phyloP scores from a whole-genome alignment of 2,888 invertebrate genomes.

The Chymomyza amoena region DNA sequence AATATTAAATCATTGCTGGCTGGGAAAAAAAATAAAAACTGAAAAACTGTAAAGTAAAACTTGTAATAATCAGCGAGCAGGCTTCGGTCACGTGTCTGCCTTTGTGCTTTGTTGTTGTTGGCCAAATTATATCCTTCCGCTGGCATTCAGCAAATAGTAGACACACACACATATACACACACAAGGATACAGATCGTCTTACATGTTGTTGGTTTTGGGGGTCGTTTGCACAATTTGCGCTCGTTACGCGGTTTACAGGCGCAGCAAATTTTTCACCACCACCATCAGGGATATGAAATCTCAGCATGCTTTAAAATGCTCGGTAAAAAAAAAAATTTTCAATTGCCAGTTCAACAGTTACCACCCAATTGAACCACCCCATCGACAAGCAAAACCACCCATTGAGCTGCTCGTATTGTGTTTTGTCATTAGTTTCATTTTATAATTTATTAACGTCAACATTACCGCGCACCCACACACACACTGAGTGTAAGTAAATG shows the following conservation, averaged over 20 bases:
- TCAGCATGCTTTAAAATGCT: not conserved
- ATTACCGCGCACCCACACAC: slow-evolving; percentile 57
- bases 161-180: slow-evolving; percentile 3
- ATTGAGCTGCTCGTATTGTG: slow-evolving; percentile 37
- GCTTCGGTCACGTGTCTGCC: slow-evolving; percentile 1
- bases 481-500: slow-evolving; percentile 12
- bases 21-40: slow-evolving; percentile 9
- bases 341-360: slow-evolving; percentile 9
- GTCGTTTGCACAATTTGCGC: slow-evolving; percentile 60
- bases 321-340: slow-evolving; percentile 7
- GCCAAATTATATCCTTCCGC: slow-evolving; percentile 26
- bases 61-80: not conserved
- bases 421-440: slow-evolving; percentile 77
- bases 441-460: slow-evolving; percentile 78
- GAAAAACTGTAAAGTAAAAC: slow-evolving; percentile 5
- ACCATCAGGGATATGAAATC: not conserved
- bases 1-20: slow-evolving; percentile 56
- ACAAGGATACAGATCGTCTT: not conserved
- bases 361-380: slow-evolving; percentile 4
- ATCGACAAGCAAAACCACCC: not conserved
- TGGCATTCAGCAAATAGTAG: slow-evolving; percentile 3
- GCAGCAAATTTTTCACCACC: slow-evolving; percentile 43
- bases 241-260: slow-evolving; percentile 71
- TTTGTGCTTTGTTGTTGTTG: not conserved
- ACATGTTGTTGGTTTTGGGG: not conserved